Conservation (phyloP, 1,140 invertebrate genomes). For the Tetranychus urticae region DNA sequence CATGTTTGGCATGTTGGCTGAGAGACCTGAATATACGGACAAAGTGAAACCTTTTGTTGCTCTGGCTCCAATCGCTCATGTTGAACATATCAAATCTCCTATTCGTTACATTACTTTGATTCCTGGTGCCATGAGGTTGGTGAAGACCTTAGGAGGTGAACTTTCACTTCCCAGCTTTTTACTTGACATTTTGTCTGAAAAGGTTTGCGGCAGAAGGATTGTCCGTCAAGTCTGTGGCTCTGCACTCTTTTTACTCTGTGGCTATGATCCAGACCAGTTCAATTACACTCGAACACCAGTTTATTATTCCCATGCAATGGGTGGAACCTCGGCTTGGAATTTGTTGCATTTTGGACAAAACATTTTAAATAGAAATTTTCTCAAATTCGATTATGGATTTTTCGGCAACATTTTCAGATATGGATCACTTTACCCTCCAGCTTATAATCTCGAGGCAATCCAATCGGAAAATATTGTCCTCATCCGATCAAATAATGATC, state of each 20-base stretch:
- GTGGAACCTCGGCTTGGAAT: slow-evolving; percentile 51
- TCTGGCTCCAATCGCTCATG: slow-evolving; percentile 46
- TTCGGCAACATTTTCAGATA: not conserved
- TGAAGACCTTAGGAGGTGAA: not conserved
- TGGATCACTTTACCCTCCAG: not conserved
- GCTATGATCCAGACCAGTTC: slow-evolving; percentile 8
- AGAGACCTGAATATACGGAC: slow-evolving; percentile 33
- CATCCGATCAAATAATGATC: not conserved
- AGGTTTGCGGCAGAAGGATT: not conserved
- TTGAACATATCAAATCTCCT: slow-evolving; percentile 41
- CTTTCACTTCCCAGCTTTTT: not conserved
- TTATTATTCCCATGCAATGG: slow-evolving; percentile 50
- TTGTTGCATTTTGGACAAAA: slow-evolving; percentile 31
- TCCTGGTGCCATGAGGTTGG: not conserved
- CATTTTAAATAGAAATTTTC: not conserved
- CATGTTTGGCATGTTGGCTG: slow-evolving; percentile 34
- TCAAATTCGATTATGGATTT: not conserved
- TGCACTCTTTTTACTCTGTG: not conserved
- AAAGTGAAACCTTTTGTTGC: slow-evolving; percentile 29
- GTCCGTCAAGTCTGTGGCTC: not conserved
- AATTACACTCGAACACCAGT: slow-evolving; percentile 32
- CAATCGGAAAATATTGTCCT: slow-evolving; percentile 1
- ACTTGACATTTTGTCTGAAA: not conserved
- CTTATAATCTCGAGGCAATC: not conserved
- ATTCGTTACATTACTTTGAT: slow-evolving; percentile 11